Base-by-base conservation (phyloP, 2,797 vertebrate species). In the Acipenser transmontanus region DNA sequence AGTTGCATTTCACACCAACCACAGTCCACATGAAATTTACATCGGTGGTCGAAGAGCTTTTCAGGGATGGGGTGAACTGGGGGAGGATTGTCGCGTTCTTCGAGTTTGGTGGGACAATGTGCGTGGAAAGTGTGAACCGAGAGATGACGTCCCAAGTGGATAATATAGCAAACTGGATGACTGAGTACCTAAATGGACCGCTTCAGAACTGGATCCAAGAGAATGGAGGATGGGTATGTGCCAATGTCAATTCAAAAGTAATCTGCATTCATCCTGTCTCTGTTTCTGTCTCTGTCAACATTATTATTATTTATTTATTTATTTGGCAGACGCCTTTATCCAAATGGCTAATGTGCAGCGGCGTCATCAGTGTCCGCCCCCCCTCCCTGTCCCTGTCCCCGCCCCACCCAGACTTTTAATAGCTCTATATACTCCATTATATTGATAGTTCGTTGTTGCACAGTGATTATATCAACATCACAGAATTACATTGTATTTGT, bases 181-280 rank as follows among this genome's bases (percentile, higher is more conserved):
- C 96, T 0, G 96, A 98, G 77, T 99, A 99, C 87, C 93, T 99
- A 81, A 95, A 97, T 78, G 91, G 93, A 75, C 91, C 94, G 71
- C 91, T 99, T 71, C 88, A 91, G 87, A 90, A 83, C 87, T 99
- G 97, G 97, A 98, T 99, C 88, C 90, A 94, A 77, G 95, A 98
- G 80, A 98, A 99, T 78, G 97, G 97, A 86, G 97, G 96, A 86
- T 99, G 97, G 97, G 97, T 99, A 92, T 61, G 97, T 95, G 71
- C 72, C 48, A 64, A 61, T 63, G 70, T 52, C 73, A 70, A 8
- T 10, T 6, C 11, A 52, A 52, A 52, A 47, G 10, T 34, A 12
- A 47, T 11, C 3, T 34, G 4, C 2, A 4, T 34, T 34, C 34
- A 4, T 3, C 34, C 2, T 34, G 34, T 4, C 34, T 34, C 34